Conservation (phyloP, 1,140 invertebrate genomes). For the Drosophila chauvacae region DNA sequence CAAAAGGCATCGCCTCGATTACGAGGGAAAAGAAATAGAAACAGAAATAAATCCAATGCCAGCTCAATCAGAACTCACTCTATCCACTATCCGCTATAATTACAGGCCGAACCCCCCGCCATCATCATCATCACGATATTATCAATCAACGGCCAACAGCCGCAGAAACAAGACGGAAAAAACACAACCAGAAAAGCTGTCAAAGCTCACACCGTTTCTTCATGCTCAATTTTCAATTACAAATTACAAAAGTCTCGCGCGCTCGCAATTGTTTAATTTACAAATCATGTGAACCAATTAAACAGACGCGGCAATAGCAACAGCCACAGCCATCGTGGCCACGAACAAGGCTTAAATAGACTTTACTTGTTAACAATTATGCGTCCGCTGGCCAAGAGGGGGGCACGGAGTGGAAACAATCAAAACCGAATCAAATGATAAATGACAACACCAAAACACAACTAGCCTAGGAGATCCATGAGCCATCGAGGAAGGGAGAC, state of each 20-base stretch:
- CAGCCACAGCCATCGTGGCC: slow-evolving; percentile 20
- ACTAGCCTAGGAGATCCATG: slow-evolving; percentile 66
- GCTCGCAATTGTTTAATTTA: slow-evolving; percentile 83
- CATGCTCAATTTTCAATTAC: slow-evolving; percentile 80
- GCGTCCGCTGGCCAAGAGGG: slow-evolving; percentile 28
- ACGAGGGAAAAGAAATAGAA: slow-evolving; percentile 1
- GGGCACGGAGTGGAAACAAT: slow-evolving; percentile 45
- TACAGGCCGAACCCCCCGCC: slow-evolving; percentile 42
- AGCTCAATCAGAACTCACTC: slow-evolving; percentile 48
- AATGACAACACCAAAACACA: slow-evolving; percentile 82
- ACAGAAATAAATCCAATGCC: slow-evolving; percentile 35
- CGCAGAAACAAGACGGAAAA: slow-evolving; percentile 14
- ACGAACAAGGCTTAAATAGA: slow-evolving; percentile 82
- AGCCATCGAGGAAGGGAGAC: slow-evolving; percentile 22
- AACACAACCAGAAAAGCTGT: slow-evolving; percentile 54
- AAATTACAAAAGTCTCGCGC: slow-evolving; percentile 70
- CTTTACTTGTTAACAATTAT: slow-evolving; percentile 82
- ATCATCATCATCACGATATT: slow-evolving; percentile 51
- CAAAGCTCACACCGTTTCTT: slow-evolving; percentile 76
- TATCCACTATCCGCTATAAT: slow-evolving; percentile 39
- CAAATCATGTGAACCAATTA: slow-evolving; percentile 84
- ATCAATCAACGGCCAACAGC: slow-evolving; percentile 48
- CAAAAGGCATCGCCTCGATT: slow-evolving; percentile 4
- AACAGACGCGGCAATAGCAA: slow-evolving; percentile 58
- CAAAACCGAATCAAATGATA: slow-evolving; percentile 82